These are phyloP conservation scores for Tricholaema leucomelas DNA, from an alignment of 2,113 vertebrate genomes.

Conservation along the genomic window DNA sequence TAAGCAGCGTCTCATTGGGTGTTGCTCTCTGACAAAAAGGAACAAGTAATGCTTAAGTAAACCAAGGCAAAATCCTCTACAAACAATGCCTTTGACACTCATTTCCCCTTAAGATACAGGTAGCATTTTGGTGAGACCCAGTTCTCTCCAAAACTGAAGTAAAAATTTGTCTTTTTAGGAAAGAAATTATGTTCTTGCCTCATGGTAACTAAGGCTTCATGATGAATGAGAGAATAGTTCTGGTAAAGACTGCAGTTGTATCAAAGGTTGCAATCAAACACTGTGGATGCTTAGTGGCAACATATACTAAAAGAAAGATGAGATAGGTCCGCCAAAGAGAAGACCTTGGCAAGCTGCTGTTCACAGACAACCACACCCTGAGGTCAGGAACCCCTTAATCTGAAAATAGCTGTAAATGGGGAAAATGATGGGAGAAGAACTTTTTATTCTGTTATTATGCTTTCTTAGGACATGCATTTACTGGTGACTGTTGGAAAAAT, in stretches of 20 bases:
- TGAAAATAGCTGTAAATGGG: neutral
- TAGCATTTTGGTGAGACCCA: neutral
- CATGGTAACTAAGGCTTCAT: neutral
- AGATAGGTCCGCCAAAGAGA: neutral
- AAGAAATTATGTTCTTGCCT: neutral
- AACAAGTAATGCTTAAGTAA: neutral
- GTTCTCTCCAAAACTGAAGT: neutral
- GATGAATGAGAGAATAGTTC: neutral
- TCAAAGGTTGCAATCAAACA: neutral
- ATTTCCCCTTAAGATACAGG: neutral
- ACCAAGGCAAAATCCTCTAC: neutral
- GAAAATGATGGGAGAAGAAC: neutral
- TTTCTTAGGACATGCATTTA: neutral
- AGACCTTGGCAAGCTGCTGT: neutral
- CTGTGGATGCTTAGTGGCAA: accelerated
- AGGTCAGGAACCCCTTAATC: neutral
- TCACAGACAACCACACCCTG: neutral
- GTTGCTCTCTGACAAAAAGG: neutral
- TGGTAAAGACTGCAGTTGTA: neutral
- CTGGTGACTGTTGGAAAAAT: neutral
- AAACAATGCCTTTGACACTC: neutral
- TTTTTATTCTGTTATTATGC: neutral
- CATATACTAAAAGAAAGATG: accelerated
- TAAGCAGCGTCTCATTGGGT: neutral
- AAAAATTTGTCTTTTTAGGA: neutral